phyloP scores from a whole-genome alignment of 2,888 invertebrate genomes.

The Rhopalosiphum nymphaeae region DNA sequence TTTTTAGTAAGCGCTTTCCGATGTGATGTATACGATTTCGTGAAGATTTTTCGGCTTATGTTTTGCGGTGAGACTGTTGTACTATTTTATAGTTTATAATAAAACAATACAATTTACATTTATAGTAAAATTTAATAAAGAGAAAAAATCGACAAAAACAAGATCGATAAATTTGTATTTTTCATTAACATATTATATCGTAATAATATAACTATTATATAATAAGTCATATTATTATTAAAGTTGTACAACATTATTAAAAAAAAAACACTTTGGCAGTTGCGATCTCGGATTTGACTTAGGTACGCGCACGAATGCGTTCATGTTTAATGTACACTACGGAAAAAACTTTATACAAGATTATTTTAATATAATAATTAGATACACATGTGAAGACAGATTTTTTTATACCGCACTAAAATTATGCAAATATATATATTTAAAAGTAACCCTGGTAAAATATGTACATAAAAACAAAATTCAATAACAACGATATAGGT shows the following conservation, averaged over 20 bases:
- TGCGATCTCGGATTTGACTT: conserved; percentile 26
- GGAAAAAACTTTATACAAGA: conserved; percentile 20
- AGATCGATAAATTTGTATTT: conserved; percentile 14
- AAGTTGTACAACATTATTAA: neutral
- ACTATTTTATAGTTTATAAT: neutral
- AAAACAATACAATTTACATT: neutral
- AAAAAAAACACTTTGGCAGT: conserved; percentile 24
- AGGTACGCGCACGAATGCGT: neutral
- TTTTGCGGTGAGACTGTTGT: neutral
- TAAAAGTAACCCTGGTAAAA: conserved; percentile 63
- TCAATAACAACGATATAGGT: conserved; percentile 44
- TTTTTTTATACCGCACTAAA: neutral
- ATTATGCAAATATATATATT: conserved; percentile 14
- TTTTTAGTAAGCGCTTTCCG: neutral
- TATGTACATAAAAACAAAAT: conserved; percentile 57
- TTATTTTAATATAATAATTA: conserved; percentile 10
- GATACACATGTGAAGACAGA: conserved; percentile 19
- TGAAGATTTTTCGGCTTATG: neutral
- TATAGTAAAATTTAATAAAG: neutral
- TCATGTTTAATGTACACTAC: neutral
- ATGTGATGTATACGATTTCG: neutral
- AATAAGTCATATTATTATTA: conserved; percentile 1
- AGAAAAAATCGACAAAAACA: neutral
- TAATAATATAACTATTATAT: neutral
- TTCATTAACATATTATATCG: neutral